phyloP scores from a whole-genome alignment of 2,797 vertebrate genomes.

The Rhynchotus rufescens region DNA sequence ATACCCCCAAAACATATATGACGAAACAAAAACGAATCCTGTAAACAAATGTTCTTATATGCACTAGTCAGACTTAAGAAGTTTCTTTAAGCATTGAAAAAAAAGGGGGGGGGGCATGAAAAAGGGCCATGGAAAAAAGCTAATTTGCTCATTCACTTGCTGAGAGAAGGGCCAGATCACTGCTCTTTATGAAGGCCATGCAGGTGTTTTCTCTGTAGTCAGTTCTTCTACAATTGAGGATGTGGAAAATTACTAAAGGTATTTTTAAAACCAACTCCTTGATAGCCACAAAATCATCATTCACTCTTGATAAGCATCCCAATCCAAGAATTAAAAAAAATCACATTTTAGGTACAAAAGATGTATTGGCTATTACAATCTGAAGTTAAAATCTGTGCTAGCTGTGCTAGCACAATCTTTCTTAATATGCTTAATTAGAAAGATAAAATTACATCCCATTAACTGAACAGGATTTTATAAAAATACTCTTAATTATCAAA shows the following conservation, averaged over 20 bases:
- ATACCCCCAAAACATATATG: fast-evolving
- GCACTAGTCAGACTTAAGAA: neutral
- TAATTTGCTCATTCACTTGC: neutral
- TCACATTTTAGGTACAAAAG: neutral
- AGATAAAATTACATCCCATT: neutral
- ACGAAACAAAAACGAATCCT: neutral
- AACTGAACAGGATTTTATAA: neutral
- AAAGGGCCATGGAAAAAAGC: neutral
- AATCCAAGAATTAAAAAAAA: neutral
- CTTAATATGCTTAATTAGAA: neutral
- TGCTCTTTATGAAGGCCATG: neutral
- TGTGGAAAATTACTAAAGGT: neutral
- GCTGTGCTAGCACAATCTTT: neutral
- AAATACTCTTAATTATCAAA: neutral
- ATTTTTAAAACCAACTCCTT: neutral
- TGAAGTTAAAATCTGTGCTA: neutral
- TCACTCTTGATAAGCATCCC: neutral
- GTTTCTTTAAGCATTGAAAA: neutral
- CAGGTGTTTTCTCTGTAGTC: neutral
- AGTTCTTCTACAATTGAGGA: neutral
- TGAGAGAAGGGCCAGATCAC: neutral
- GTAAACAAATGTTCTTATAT: neutral
- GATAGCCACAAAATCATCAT: neutral
- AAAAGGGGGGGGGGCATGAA: neutral
- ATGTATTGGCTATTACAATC: neutral